Conservation (phyloP, 1,140 invertebrate genomes). For the Littorina saxatilis region DNA sequence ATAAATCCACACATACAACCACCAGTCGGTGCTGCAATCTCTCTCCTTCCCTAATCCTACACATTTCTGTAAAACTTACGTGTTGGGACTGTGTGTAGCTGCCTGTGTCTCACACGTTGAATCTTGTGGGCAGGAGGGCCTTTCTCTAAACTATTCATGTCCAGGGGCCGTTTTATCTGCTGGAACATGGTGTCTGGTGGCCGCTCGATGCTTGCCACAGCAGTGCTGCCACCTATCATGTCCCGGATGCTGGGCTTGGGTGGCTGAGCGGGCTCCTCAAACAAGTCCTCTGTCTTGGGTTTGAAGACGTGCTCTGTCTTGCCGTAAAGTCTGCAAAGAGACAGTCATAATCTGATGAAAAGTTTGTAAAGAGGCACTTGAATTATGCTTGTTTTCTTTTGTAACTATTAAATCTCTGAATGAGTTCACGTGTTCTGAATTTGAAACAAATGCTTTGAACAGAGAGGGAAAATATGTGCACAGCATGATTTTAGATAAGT, state of each 20-base stretch:
- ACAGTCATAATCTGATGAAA: too few species aligned
- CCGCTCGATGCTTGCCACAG: conserved; percentile 66
- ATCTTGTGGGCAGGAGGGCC: conserved; percentile 63
- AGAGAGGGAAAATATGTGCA: too few species aligned
- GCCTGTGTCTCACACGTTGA: conserved; percentile 17
- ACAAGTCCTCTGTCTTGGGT: conserved; percentile 58
- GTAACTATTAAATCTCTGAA: too few species aligned
- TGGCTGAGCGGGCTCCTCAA: conserved; percentile 45
- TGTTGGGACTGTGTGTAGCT: not conserved
- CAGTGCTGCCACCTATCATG: conserved; percentile 63
- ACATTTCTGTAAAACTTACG: not conserved
- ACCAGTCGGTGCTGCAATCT: not conserved
- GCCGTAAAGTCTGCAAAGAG: conserved; percentile 67
- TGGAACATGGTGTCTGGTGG: conserved; percentile 58
- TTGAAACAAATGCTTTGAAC: too few species aligned
- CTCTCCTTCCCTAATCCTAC: not conserved
- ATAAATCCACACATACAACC: not conserved
- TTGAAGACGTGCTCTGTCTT: conserved; percentile 68
- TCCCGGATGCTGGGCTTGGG: conserved; percentile 56
- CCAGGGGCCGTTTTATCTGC: conserved; percentile 63
- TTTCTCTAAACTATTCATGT: conserved; percentile 67
- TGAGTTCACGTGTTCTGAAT: too few species aligned
- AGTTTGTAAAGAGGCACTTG: too few species aligned
- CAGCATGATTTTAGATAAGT: too few species aligned
- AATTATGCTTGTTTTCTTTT: too few species aligned